Base-by-base conservation (phyloP, 2,113 vertebrate species). In the Verasper variegatus region DNA sequence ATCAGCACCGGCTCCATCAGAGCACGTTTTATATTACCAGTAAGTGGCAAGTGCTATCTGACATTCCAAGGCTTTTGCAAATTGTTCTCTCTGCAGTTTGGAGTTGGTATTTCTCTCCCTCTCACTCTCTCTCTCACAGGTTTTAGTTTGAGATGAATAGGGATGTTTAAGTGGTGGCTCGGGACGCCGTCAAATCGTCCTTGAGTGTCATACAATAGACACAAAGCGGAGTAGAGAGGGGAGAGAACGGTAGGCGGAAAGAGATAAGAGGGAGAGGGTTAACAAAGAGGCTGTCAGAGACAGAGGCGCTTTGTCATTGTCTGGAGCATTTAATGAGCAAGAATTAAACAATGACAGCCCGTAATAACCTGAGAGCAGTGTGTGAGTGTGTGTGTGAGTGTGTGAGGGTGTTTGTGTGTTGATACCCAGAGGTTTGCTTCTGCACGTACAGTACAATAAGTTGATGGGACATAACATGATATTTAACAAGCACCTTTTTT, bases 261-360 rank as follows among this genome's bases (percentile, higher is more conserved):
- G 70, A 89, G 91, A 90, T 90, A 92, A 91, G 86, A 86, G 87
- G 75, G 71, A 88, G 87, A 82, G 87, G 86, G 82, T 88, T 89
- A 86, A 90, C 89, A 91, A 92, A 91, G 85, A 90, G 77, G 78
- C 83, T 89, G 90, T 85, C 84, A 81, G 66, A 77, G 76, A 87
- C 85, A 47, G 75, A 82, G 74, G 88, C 61, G 78, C 91, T 93
- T 90, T 89, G 89, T 92, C 92, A 91, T 91, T 93, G 93, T 91
- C 90, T 88, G 84, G 63, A 80, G 87, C 80, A 54, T 92, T 93
- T 93, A 93, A 94, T 93, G 91, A 92, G 91, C 84, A 79, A 82
- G 84, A 93, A 93, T 93, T 89, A 94, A 93, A 94, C 90, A 92
- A 92, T 92, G 92, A 92, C 90, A 90, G 80, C 71, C 81, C 55